These are phyloP conservation scores for Rhinophrynus dorsalis DNA, from an alignment of 2,797 vertebrate species.

Conservation along the genomic window DNA sequence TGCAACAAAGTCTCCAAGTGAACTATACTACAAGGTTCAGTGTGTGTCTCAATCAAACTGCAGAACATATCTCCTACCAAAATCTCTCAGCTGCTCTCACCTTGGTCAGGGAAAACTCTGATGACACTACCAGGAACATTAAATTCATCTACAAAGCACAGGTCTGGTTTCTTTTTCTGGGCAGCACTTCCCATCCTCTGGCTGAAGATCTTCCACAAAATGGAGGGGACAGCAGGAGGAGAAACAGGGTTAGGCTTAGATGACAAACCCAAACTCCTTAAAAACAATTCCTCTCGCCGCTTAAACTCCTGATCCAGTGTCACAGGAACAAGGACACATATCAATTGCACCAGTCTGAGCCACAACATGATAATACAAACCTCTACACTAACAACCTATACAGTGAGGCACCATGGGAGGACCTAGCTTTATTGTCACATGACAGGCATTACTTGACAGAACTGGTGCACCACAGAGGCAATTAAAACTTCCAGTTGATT, in stretches of 20 bases:
- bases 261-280: slow-evolving; percentile 70
- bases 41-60: no score
- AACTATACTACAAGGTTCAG: no score
- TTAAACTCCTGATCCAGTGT: neutral
- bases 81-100: slow-evolving; percentile 66
- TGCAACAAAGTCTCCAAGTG: no score
- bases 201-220: slow-evolving; percentile 84
- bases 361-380: neutral
- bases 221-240: slow-evolving; percentile 67
- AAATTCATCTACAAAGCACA: slow-evolving; percentile 82
- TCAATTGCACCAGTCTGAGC: neutral
- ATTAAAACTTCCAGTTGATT: no score
- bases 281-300: neutral
- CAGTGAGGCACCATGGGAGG: neutral
- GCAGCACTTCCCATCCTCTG: neutral
- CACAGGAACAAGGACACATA: neutral
- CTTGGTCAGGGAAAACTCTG: slow-evolving; percentile 82
- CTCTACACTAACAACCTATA: neutral
- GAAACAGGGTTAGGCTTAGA: slow-evolving; percentile 53
- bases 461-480: no score
- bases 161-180: neutral
- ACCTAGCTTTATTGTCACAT: neutral
- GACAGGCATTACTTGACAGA: neutral
- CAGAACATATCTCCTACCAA: no score
- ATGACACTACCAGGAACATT: slow-evolving; percentile 88